These are phyloP conservation scores for Euzetes globulus DNA, from an alignment of 2,888 invertebrate genomes.

Conservation along the genomic window DNA sequence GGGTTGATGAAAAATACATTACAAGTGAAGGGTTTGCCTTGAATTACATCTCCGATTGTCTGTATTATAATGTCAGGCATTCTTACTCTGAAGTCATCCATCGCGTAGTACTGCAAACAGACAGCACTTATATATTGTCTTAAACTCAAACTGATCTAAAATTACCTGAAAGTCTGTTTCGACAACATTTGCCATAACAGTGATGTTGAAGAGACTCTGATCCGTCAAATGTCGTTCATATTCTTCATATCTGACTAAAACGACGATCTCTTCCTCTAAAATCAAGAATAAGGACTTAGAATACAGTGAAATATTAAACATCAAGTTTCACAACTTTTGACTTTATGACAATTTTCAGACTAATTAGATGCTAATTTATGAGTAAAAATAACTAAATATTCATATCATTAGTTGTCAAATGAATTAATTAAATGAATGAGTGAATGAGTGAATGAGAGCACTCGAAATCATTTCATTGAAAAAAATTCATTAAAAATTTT, in stretches of 20 bases:
- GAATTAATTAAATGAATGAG: too few relatives aligned
- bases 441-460: too few relatives aligned
- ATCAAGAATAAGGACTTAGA: too few relatives aligned
- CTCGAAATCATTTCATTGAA: too few relatives aligned
- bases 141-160: neutral
- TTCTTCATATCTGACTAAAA: constrained; percentile 69
- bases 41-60: constrained; percentile 49
- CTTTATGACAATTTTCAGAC: neutral
- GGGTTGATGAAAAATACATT: constrained; percentile 70
- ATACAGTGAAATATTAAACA: too few relatives aligned
- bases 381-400: neutral
- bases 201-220: constrained; percentile 74
- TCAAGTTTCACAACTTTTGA: neutral
- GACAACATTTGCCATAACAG: constrained; percentile 68
- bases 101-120: constrained; percentile 62
- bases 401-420: too few relatives aligned
- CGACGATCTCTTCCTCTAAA: constrained; percentile 57
- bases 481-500: too few relatives aligned
- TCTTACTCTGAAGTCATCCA: constrained; percentile 78
- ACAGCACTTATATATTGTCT: neutral
- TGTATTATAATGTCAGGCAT: constrained; percentile 79
- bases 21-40: constrained; percentile 53
- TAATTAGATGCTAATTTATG: neutral
- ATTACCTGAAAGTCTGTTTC: constrained; percentile 62
- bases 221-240: constrained; percentile 67